Evolutionary conservation across 2,888 invertebrate species (phyloP).

Genomic region (Plusia festucae): DNA sequence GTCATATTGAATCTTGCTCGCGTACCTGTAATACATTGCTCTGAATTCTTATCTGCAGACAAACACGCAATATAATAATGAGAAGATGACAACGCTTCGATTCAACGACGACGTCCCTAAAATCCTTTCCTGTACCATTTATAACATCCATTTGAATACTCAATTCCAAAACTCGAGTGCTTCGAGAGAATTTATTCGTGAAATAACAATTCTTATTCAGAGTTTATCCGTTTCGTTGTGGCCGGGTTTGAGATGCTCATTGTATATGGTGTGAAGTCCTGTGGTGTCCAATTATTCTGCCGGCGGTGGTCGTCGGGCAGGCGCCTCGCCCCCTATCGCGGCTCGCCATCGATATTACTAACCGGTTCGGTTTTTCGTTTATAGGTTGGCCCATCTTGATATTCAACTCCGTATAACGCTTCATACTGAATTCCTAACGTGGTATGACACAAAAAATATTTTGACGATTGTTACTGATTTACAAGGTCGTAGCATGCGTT

Average conservation of each 20-base stretch:
- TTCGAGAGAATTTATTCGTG: constrained; percentile 73
- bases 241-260: constrained; percentile 60
- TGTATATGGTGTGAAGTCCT: constrained; percentile 86
- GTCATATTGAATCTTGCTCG: constrained; percentile 27
- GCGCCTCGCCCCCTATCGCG: constrained; percentile 86
- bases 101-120: constrained; percentile 69
- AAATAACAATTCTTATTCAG: constrained; percentile 63
- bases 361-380: constrained; percentile 86
- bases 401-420: constrained; percentile 61
- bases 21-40: constrained; percentile 32
- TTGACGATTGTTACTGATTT: constrained; percentile 54
- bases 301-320: constrained; percentile 84
- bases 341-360: constrained; percentile 86
- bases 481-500: constrained; percentile 36
- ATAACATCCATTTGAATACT: constrained; percentile 76
- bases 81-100: constrained; percentile 68
- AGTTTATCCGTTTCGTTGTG: constrained; percentile 59
- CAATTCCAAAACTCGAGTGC: constrained; percentile 69
- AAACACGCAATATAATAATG: constrained; percentile 58
- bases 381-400: constrained; percentile 75
- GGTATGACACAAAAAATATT: constrained; percentile 56
- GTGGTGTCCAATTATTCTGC: constrained; percentile 87
- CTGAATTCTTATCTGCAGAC: constrained; percentile 50
- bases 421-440: constrained; percentile 68
- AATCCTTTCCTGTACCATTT: constrained; percentile 76